These are phyloP conservation scores for Psophia crepitans DNA, from an alignment of 2,113 vertebrate species.

Conservation along the genomic window DNA sequence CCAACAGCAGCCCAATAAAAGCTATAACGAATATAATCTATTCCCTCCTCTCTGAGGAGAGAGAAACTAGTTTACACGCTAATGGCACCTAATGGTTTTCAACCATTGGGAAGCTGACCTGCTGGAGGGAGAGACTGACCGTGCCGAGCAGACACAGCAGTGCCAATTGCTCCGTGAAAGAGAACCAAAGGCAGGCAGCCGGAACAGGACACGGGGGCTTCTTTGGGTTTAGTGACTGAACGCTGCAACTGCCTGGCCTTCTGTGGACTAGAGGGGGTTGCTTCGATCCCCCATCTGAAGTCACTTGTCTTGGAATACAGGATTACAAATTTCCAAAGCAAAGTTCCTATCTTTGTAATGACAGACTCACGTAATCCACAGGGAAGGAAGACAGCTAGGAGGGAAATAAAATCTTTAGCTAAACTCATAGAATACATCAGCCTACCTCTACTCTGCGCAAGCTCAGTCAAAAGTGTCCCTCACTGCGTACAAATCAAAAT, in stretches of 20 bases:
- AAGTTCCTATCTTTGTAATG: not conserved
- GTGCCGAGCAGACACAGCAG: not conserved
- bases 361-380: not conserved
- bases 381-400: not conserved
- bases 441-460: not conserved
- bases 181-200: not conserved
- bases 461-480: not conserved
- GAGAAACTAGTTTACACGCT: not conserved
- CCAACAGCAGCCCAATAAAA: not conserved
- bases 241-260: not conserved
- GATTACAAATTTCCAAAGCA: not conserved
- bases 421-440: not conserved
- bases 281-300: not conserved
- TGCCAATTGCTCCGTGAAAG: not conserved
- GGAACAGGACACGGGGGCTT: not conserved
- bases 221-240: not conserved
- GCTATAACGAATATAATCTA: not conserved
- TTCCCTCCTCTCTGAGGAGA: not conserved
- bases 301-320: not conserved
- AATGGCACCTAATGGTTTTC: not conserved
- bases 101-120: not conserved
- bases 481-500: not conserved
- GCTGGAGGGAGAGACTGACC: not conserved
- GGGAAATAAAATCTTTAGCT: not conserved
- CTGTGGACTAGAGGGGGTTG: not conserved